phyloP scores from a whole-genome alignment of 2,888 invertebrate genomes.

The Gastrophysa polygoni region DNA sequence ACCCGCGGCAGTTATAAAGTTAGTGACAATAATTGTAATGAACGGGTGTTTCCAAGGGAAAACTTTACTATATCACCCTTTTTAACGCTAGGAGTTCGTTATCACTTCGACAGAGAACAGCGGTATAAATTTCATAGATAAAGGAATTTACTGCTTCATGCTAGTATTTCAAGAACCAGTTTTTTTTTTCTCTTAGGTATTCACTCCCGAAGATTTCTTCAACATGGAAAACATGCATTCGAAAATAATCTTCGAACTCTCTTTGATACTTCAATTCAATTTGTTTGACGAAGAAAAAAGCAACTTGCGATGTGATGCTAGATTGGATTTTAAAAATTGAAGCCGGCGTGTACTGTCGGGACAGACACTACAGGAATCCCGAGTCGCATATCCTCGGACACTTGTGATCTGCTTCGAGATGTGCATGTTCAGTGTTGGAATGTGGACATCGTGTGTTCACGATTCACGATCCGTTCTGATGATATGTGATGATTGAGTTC shows the following conservation, averaged over 20 bases:
- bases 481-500: too few species aligned
- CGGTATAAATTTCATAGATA: slow-evolving; percentile 13
- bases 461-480: too few species aligned
- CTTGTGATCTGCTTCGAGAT: too few species aligned
- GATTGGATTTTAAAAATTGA: background rate
- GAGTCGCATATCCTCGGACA: too few species aligned
- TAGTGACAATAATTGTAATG: slow-evolving; percentile 10
- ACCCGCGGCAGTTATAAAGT: slow-evolving; percentile 7
- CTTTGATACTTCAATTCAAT: background rate
- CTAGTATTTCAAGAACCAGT: slow-evolving; percentile 11
- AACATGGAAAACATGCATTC: background rate
- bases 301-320: too few species aligned
- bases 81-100: slow-evolving; percentile 14
- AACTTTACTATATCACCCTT: slow-evolving; percentile 12
- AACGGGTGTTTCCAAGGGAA: slow-evolving; percentile 11
- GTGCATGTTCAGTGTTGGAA: too few species aligned
- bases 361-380: background rate
- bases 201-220: background rate
- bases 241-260: background rate
- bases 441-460: too few species aligned
- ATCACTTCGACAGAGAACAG: slow-evolving; percentile 13
- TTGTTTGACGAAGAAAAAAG: background rate
- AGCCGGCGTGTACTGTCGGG: background rate
- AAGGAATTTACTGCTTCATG: slow-evolving; percentile 12
- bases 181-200: slow-evolving; percentile 5